Conservation (phyloP, 2,113 vertebrate species). For the Carassius auratus region DNA sequence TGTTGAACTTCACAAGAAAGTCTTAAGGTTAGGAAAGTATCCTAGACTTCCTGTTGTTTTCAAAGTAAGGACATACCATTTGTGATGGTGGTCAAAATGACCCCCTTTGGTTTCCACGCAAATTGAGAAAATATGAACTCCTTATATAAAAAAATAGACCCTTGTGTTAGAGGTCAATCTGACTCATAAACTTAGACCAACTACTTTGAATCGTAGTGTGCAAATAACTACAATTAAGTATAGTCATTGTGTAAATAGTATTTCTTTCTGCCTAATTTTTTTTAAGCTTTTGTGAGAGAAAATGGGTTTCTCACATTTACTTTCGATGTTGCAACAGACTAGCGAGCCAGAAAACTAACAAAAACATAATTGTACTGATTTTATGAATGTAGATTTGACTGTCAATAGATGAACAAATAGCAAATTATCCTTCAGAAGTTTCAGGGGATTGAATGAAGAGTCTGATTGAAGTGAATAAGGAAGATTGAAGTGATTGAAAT, state of each 20-base stretch:
- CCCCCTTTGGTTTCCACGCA: background rate
- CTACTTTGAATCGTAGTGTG: background rate
- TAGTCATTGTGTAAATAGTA: background rate
- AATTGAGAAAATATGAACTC: background rate
- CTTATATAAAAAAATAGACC: too few species aligned
- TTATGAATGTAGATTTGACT: background rate
- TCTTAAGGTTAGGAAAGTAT: background rate
- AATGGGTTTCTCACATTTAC: background rate
- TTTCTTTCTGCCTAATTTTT: background rate
- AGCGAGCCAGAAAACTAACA: background rate
- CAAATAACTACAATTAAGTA: background rate
- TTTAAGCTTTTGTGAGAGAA: background rate
- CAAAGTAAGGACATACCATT: background rate
- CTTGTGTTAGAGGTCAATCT: background rate
- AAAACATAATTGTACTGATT: background rate
- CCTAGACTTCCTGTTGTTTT: background rate
- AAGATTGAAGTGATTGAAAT: background rate
- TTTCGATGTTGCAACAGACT: background rate
- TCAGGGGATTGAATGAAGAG: background rate
- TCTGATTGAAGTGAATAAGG: background rate
- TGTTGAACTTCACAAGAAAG: conserved; percentile 27
- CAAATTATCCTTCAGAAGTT: background rate
- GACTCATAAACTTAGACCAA: background rate
- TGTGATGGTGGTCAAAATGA: background rate
- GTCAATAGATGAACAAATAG: background rate